Evolutionary conservation across 2,113 vertebrate genomes (phyloP).

Genomic region (Phasianus colchicus): DNA sequence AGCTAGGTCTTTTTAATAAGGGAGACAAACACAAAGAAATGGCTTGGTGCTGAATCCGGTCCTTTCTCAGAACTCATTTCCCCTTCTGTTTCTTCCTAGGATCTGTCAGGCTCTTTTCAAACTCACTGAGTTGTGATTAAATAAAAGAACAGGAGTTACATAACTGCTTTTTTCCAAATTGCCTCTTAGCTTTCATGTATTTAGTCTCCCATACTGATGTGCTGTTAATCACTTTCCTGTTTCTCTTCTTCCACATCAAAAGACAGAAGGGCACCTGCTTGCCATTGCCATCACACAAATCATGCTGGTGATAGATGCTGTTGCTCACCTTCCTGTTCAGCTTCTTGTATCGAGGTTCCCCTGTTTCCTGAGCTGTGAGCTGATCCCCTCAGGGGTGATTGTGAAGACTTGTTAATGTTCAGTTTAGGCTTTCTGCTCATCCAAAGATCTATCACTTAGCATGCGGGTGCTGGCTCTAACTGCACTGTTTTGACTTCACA

Average conservation of each 20-base stretch:
- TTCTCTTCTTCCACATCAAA: background rate
- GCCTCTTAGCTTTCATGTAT: background rate
- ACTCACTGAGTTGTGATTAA: background rate
- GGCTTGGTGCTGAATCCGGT: accelerated
- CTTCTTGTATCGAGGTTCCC: background rate
- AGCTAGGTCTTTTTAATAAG: background rate
- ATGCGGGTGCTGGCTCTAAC: background rate
- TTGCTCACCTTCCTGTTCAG: background rate
- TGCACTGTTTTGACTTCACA: background rate
- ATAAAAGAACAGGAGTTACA: background rate
- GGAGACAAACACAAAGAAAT: background rate
- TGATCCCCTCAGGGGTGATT: background rate
- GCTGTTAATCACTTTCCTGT: background rate
- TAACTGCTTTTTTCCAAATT: background rate
- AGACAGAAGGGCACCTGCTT: background rate
- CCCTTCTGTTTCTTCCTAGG: background rate
- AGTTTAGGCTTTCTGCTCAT: background rate
- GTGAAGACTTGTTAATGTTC: background rate
- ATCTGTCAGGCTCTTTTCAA: background rate
- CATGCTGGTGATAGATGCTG: background rate
- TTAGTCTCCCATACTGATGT: background rate
- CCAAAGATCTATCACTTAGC: background rate
- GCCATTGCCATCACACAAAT: background rate
- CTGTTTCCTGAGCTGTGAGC: background rate
- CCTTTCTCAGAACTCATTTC: background rate